Evolutionary conservation across 2,888 invertebrate genomes (phyloP), one percentile per base, ranked within the genome.

Genomic region (Chrysomela aeneicollis): DNA sequence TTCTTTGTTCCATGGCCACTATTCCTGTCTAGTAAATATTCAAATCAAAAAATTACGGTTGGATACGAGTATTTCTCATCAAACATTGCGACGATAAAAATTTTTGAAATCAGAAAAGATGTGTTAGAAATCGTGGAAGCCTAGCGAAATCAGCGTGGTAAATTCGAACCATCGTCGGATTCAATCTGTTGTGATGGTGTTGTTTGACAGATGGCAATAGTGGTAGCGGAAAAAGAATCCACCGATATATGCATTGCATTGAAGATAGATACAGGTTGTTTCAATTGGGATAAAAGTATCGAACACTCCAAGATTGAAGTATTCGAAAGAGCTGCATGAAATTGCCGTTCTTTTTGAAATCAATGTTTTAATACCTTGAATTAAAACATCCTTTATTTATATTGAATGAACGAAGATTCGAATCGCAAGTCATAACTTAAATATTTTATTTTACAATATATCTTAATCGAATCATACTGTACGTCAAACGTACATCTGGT

Each of bases 381-480:
- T 42, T 42, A 4, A 15, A 15, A 42, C 42, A 42, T 4, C 42
- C 42, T 42, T 4, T 42, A 42, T 42, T 15, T 42, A 15, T 12
- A 15, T 12, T 42, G 15, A 42, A 42, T 42, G 42, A 42, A 42
- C 15, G n/a, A 42, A 10, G 15, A 15, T 69, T 63, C 67, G 46
- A 69, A 53, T 70, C 69, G 73, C 73, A 70, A 75, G 73, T 73
- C 74, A 73, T 74, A 73, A 71, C 63, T 58, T 64, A 65, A 35
- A 65, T 67, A 61, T 67, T 71, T 66, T 65, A 61, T 69, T 71
- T 71, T 71, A 61, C 63, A 64, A 63, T 69, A 71, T 70, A 64
- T 71, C 66, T 69, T 71, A 69, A 70, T 61, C 10, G 66, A 67
- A 67, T 69, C 67, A 68, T 69, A 59, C 55, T 52, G 70, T 66